Base-by-base conservation (phyloP, 2,113 vertebrate species). In the Engystomops pustulosus region DNA sequence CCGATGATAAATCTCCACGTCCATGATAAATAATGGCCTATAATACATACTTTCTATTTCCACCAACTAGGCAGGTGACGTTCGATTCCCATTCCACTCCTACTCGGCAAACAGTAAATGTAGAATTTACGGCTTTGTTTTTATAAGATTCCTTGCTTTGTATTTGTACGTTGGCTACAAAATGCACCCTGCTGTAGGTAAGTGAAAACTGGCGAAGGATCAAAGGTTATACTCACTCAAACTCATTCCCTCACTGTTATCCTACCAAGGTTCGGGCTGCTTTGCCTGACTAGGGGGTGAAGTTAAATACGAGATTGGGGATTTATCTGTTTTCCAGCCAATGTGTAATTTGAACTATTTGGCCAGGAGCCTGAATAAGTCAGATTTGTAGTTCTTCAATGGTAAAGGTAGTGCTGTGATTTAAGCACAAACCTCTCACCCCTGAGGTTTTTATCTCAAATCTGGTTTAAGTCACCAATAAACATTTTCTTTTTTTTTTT, bases 181-280 rank as follows among this genome's bases (percentile, higher is more conserved):
- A 67, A 67, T 67, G 62, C 62, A 34, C 62, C 17, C 62, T 67
- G 30, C 62, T 67, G 62, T 67, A 44, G 41, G 38, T 89, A 88
- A 90, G 78, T 86, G 91, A 88, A 90, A 92, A 90, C 91, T 93
- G 92, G 91, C 90, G 81, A 70, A 87, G 90, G 91, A 94, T 93
- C 91, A 94, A 93, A 92, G 88, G 90, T 92, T 88, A 89, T 49
- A 58, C 87, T 91, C 78, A 87, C 92, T 89, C 88, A 89, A 53
- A 53, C 87, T 91, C 79, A 87, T 93, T 89, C 88, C 87, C 89
- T 88, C 32, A 53, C 80, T 92, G 93, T 93, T 89, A 85, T 90
- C 88, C 89, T 87, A 81, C 88, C 90, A 91, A 92, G 91, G 90
- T 90, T 90, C 90, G 87, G 80, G 74, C 80, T 90, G 90, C 76